phyloP scores from a whole-genome alignment of 1,140 invertebrate genomes.

The Gonatopus flavifemur region DNA sequence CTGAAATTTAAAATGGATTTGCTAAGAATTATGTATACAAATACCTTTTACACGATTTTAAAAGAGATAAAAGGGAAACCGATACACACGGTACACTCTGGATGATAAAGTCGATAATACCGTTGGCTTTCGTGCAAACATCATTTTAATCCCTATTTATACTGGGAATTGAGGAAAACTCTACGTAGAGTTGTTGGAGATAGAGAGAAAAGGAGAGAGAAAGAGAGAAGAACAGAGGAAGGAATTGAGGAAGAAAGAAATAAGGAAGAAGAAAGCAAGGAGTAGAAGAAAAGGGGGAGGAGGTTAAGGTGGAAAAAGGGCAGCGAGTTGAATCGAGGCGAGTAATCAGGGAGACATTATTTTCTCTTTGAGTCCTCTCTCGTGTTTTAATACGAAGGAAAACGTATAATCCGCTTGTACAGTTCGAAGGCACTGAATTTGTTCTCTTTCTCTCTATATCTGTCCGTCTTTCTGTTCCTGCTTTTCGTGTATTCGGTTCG shows the following conservation, averaged over 20 bases:
- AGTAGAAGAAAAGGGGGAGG: conserved; percentile 13
- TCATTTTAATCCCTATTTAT: conserved; percentile 57
- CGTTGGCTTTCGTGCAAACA: conserved; percentile 60
- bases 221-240: conserved; percentile 7
- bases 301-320: conserved; percentile 9
- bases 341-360: conserved; percentile 60
- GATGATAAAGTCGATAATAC: conserved; percentile 59
- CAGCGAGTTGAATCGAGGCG: conserved; percentile 52
- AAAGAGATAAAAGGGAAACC: conserved; percentile 53
- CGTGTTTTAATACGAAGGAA: conserved; percentile 54
- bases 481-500: conserved; percentile 19
- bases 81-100: conserved; percentile 49
- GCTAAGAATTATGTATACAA: conserved; percentile 36
- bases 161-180: conserved; percentile 16
- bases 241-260: conserved; percentile 7
- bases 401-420: conserved; percentile 48
- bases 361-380: conserved; percentile 55
- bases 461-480: neutral
- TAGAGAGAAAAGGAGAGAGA: conserved; percentile 17
- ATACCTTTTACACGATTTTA: conserved; percentile 34
- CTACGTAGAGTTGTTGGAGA: conserved; percentile 35
- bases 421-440: conserved; percentile 28
- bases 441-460: no score
- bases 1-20: no score
- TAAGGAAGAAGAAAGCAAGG: neutral